Conservation (phyloP, 1,140 invertebrate genomes). For the Vanessa tameamea region DNA sequence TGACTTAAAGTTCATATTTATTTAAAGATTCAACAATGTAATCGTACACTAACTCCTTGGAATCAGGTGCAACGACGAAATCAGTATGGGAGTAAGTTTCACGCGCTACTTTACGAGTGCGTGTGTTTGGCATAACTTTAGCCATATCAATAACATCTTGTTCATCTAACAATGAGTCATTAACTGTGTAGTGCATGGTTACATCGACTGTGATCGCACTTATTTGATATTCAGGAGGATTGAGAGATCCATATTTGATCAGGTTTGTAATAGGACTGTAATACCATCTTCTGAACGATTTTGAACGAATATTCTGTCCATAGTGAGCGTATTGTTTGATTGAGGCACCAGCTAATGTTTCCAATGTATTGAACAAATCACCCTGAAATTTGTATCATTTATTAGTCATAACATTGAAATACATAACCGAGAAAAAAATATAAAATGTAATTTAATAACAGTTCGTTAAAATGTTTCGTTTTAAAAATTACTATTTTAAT, state of each 20-base stretch:
- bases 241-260: constrained; percentile 42
- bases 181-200: constrained; percentile 65
- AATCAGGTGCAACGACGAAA: constrained; percentile 50
- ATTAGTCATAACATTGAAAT: too few species aligned
- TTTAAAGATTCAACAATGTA: constrained; percentile 40
- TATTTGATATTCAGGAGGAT: constrained; percentile 56
- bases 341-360: constrained; percentile 49
- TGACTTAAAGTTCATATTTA: constrained; percentile 4
- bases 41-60: constrained; percentile 57
- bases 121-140: constrained; percentile 51
- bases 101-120: constrained; percentile 51
- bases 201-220: constrained; percentile 48
- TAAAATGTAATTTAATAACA: too few species aligned
- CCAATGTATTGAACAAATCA: constrained; percentile 1
- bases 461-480: not conserved
- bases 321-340: constrained; percentile 66
- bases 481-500: not conserved
- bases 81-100: constrained; percentile 56
- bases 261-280: constrained; percentile 47
- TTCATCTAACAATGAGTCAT: constrained; percentile 56
- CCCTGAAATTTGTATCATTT: constrained; percentile 6
- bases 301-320: constrained; percentile 65
- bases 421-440: too few species aligned
- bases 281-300: constrained; percentile 56
- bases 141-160: constrained; percentile 65